These are phyloP conservation scores for Neoascia interrupta DNA, from an alignment of 2,888 invertebrate genomes.

Conservation along the genomic window DNA sequence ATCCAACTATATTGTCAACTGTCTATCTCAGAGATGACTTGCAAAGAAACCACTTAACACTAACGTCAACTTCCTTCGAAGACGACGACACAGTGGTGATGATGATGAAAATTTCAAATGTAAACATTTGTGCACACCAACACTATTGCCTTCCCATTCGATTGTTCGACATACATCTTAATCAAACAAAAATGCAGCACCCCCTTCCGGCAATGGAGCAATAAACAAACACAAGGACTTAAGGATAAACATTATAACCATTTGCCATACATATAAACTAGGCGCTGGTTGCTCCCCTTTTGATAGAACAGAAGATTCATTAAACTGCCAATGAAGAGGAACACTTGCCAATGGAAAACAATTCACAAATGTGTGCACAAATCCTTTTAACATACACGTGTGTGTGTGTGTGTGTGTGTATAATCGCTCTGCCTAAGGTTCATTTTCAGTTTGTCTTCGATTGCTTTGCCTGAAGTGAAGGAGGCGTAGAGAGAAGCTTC, in stretches of 20 bases:
- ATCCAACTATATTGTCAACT: too few species aligned
- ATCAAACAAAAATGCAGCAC: conserved; percentile 20
- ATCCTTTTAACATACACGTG: too few species aligned
- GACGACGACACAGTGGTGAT: too few species aligned
- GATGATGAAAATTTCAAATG: too few species aligned
- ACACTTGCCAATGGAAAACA: conserved; percentile 31
- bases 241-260: conserved; percentile 23
- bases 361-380: neutral
- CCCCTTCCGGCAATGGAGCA: conserved; percentile 24
- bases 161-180: conserved; percentile 1
- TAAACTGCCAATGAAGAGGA: conserved; percentile 26
- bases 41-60: too few species aligned
- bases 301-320: conserved; percentile 7
- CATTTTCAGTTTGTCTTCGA: conserved; percentile 16
- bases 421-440: neutral
- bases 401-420: too few species aligned
- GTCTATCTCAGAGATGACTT: too few species aligned
- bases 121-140: too few species aligned
- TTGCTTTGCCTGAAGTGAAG: neutral
- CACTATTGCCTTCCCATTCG: too few species aligned
- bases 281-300: too few species aligned
- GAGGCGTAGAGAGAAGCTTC: neutral
- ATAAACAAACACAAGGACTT: conserved; percentile 19
- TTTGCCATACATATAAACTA: too few species aligned
- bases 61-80: too few species aligned